These are phyloP conservation scores for Leucophora obtusa DNA, from an alignment of 2,888 invertebrate species.

Conservation along the genomic window DNA sequence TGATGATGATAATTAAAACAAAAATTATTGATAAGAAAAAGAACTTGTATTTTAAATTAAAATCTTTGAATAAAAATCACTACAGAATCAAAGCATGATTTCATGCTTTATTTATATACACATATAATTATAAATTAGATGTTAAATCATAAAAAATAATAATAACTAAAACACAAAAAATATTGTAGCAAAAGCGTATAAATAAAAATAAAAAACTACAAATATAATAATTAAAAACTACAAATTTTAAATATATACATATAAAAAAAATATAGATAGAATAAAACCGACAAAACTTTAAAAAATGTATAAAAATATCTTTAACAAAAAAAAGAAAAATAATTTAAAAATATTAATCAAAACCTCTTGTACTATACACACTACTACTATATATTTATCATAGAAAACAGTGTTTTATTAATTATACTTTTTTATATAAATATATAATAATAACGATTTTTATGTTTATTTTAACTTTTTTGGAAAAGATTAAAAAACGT, in stretches of 20 bases:
- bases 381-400: slow-evolving; percentile 33
- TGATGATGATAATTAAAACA: slow-evolving; percentile 26
- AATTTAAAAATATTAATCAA: slow-evolving; percentile 30
- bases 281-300: slow-evolving; percentile 24
- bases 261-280: slow-evolving; percentile 50
- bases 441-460: slow-evolving; percentile 45
- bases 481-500: slow-evolving; percentile 19
- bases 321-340: slow-evolving; percentile 35
- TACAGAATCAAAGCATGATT: slow-evolving; percentile 33
- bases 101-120: slow-evolving; percentile 48
- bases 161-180: slow-evolving; percentile 26
- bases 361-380: slow-evolving; percentile 52
- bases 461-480: slow-evolving; percentile 46
- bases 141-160: slow-evolving; percentile 44
- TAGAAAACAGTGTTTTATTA: slow-evolving; percentile 25
- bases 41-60: slow-evolving; percentile 57
- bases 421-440: slow-evolving; percentile 43
- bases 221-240: slow-evolving; percentile 26
- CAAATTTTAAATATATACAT: slow-evolving; percentile 41
- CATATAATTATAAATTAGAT: slow-evolving; percentile 29
- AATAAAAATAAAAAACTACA: slow-evolving; percentile 23
- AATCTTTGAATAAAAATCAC: slow-evolving; percentile 14
- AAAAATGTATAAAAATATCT: slow-evolving; percentile 25
- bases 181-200: slow-evolving; percentile 47
- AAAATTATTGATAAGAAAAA: slow-evolving; percentile 32